phyloP scores from a whole-genome alignment of 2,888 invertebrate genomes.

The Aphidius colemani region DNA sequence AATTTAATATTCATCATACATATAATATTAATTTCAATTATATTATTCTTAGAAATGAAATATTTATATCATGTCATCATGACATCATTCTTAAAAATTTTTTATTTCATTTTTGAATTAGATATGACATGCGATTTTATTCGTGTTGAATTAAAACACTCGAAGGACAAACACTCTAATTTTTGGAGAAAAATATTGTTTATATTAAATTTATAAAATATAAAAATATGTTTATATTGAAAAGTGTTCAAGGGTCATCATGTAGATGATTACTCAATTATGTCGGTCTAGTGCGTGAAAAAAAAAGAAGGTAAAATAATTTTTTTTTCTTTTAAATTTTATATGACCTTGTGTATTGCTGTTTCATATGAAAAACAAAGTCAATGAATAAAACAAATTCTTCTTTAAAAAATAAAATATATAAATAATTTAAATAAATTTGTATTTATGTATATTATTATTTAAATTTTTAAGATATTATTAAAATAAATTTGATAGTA shows the following conservation, averaged over 20 bases:
- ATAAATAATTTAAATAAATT: background rate
- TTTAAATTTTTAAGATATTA: no score
- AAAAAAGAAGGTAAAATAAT: background rate
- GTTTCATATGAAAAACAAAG: background rate
- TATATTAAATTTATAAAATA: background rate
- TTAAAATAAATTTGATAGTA: background rate
- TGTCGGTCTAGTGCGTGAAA: background rate
- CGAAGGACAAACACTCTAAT: constrained; percentile 28
- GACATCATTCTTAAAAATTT: background rate
- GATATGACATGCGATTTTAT: background rate
- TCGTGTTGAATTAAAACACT: constrained; percentile 9
- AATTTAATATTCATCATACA: background rate
- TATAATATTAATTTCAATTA: background rate
- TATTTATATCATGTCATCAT: background rate
- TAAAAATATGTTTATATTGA: background rate
- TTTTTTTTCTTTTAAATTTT: no score
- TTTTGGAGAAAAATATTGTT: constrained; percentile 4
- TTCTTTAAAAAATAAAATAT: background rate
- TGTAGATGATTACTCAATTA: constrained; percentile 20
- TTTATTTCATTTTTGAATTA: constrained; percentile 1
- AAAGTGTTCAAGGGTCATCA: no score
- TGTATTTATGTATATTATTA: no score
- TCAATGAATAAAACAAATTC: background rate
- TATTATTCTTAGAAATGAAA: constrained; percentile 3
- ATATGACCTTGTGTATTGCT: no score